Base-by-base conservation (phyloP, 2,797 vertebrate species). In the Gadopsis bispinosus region DNA sequence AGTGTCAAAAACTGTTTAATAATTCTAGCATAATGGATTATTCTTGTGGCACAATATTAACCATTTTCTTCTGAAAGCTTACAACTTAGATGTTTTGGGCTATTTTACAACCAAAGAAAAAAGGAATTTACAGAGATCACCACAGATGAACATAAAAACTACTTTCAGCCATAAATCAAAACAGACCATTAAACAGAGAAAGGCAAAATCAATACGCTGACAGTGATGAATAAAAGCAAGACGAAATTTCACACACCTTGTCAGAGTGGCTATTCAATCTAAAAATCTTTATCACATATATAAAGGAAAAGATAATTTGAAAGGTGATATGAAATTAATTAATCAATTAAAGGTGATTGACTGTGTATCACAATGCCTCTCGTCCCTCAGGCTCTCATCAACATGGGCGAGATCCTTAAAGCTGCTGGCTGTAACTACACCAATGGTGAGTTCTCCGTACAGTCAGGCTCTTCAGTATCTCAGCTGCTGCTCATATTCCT, bases 331-430 rank as follows among this genome's bases (percentile, higher is more conserved):
- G 26, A 26, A 26, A 26, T 26, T 26, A 26, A 26, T 26, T 26
- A 26, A 26, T 26, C 26, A 26, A 26, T 26, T 26, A 26, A 26
- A 26, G 26, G 26, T 26, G 26, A 26, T 50, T 4, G 4, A 17
- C 4, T n/a, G 20, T 9, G 31, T 37, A 59, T 41, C 31, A 26
- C 37, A 55, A 20, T 26, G 19, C 33, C 12, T 72, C 1, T 48
- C 48, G 0, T 69, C 58, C 48, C 17, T 63, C 87, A 99, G 98
- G 98, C 97, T 66, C 95, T 99, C 51, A 75, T 91, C 82, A 99
- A 99, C 79, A 96, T 99, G 88, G 97, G 97, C 45, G 98, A 99
- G 92, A 96, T 99, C 85, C 95, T 99, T 43, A 98, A 97, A 93
- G 96, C 96, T 69, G 97, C 96, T 39, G 96, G 95, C 73, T 98